These are phyloP conservation scores for Caenorhabditis tropicalis DNA, from an alignment of 1,140 invertebrate genomes.

Conservation along the genomic window DNA sequence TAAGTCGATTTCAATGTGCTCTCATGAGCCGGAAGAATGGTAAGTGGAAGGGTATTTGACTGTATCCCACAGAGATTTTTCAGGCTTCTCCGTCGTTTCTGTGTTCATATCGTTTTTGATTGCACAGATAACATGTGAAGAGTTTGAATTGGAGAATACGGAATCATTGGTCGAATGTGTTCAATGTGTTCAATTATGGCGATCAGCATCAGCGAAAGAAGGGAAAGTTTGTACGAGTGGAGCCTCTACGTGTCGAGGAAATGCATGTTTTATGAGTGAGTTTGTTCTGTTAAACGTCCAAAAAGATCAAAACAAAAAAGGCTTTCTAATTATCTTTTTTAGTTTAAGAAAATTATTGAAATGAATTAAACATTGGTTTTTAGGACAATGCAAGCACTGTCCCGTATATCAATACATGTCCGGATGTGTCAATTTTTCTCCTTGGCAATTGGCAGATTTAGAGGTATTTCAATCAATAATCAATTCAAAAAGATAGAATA, in stretches of 20 bases:
- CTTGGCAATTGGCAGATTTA: conserved; percentile 56
- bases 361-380: background rate
- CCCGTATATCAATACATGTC: conserved; percentile 59
- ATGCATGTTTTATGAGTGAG: conserved; percentile 60
- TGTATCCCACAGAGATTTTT: background rate
- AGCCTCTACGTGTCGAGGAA: conserved; percentile 52
- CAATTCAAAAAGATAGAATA: background rate
- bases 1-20: conserved; percentile 8
- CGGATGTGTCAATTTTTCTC: conserved; percentile 53
- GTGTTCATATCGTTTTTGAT: background rate
- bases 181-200: conserved; percentile 58
- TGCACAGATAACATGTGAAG: conserved; percentile 2
- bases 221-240: conserved; percentile 48
- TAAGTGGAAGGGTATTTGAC: background rate
- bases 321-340: background rate
- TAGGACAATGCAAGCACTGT: conserved; percentile 60
- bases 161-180: conserved; percentile 49
- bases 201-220: conserved; percentile 52
- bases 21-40: conserved; percentile 38
- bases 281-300: background rate
- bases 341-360: background rate
- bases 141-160: conserved; percentile 2
- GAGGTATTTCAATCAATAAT: conserved; percentile 36
- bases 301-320: too few relatives aligned
- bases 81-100: conserved; percentile 11